Evolutionary conservation across 64 coral and sea anemone species (phyloP).

Genomic region (Stylophora pistillata): DNA sequence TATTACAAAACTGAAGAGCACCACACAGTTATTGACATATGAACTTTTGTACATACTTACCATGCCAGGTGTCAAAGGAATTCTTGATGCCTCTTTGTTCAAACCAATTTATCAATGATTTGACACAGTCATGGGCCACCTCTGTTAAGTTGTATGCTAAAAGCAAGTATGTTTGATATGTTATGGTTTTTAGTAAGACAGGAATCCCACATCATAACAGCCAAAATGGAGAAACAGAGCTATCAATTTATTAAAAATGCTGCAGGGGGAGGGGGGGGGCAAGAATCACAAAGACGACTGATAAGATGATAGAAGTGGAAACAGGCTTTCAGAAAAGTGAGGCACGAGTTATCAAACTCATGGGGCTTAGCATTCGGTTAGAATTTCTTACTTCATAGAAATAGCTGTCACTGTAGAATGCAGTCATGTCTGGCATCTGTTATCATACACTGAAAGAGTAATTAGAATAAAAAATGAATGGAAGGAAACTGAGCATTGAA

Average conservation of each 20-base stretch:
- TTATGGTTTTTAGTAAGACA: too few relatives aligned
- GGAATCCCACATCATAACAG: too few relatives aligned
- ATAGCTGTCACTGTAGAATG: conserved; percentile 14
- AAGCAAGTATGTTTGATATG: too few relatives aligned
- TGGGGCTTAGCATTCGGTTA: background rate
- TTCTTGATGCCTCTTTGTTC: too few relatives aligned
- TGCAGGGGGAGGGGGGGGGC: background rate
- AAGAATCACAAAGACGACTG: background rate
- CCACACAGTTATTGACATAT: conserved; percentile 9
- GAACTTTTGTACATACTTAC: background rate
- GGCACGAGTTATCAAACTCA: background rate
- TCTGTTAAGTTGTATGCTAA: too few relatives aligned
- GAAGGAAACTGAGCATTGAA: too few relatives aligned
- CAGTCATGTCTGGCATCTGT: conserved; percentile 23
- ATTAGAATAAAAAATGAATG: too few relatives aligned
- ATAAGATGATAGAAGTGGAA: too few relatives aligned
- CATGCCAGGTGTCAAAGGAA: too few relatives aligned
- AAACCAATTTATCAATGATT: too few relatives aligned
- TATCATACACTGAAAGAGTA: conserved; percentile 14
- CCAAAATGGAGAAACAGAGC: background rate
- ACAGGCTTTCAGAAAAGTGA: too few relatives aligned
- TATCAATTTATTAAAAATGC: background rate
- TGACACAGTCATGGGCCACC: too few relatives aligned
- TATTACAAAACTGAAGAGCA: conserved; percentile 26
- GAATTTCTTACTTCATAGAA: conserved; percentile 5